These are phyloP conservation scores for Steatornis caripensis DNA, from an alignment of 2,113 vertebrate genomes.

Conservation along the genomic window DNA sequence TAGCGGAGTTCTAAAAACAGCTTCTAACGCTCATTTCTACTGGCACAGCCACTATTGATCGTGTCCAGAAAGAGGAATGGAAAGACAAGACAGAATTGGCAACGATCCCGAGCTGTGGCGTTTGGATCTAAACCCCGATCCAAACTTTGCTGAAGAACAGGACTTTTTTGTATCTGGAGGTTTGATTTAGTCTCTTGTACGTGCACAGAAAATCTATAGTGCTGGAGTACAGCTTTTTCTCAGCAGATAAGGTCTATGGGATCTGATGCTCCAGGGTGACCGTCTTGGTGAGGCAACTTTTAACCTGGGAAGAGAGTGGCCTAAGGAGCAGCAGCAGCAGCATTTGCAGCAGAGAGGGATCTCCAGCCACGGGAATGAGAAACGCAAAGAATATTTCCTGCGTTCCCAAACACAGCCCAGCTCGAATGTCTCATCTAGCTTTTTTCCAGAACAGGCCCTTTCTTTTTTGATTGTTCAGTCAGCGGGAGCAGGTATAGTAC, in stretches of 20 bases:
- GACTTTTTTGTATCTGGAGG: neutral
- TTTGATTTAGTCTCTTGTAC: neutral
- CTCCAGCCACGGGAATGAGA: neutral
- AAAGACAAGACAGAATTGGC: constrained; percentile 33
- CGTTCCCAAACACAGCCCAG: neutral
- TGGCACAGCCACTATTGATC: neutral
- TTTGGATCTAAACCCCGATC: neutral
- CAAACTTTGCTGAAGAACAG: neutral
- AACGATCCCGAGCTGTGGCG: rapidly evolving
- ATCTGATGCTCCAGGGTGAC: neutral
- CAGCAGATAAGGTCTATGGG: neutral
- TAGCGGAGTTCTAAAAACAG: constrained; percentile 43
- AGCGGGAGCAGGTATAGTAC: neutral
- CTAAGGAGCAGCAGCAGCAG: neutral
- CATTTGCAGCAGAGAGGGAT: neutral
- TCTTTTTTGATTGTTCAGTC: neutral
- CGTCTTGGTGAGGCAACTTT: neutral
- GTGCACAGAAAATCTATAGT: neutral
- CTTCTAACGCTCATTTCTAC: neutral
- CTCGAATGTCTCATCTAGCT: neutral
- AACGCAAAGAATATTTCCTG: neutral
- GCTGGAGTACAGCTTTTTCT: neutral
- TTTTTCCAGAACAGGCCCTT: neutral
- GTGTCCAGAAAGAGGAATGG: constrained; percentile 51
- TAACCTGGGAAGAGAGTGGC: neutral